These are phyloP conservation scores for Lepisosteus oculatus DNA, from an alignment of 2,113 vertebrate genomes.

Conservation along the genomic window DNA sequence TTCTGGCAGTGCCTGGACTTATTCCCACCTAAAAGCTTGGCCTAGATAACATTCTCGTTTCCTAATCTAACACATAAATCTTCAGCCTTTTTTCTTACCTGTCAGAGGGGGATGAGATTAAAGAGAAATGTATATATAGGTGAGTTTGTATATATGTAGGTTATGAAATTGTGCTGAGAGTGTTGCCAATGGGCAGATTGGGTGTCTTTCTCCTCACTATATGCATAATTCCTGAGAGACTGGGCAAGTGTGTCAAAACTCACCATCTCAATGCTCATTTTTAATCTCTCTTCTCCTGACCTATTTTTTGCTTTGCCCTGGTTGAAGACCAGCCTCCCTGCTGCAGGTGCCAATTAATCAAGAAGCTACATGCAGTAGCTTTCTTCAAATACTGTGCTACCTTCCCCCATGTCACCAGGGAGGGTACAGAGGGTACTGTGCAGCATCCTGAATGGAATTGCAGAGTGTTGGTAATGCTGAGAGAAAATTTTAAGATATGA, in stretches of 20 bases:
- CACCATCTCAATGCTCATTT: not conserved
- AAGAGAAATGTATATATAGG: no score
- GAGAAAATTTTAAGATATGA: no score
- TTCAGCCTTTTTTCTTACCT: not conserved
- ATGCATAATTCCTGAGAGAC: conserved; percentile 3
- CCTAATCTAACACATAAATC: not conserved
- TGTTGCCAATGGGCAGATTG: no score
- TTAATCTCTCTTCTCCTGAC: conserved; percentile 15
- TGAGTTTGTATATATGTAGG: no score
- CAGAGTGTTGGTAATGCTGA: no score
- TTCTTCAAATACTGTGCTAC: not conserved
- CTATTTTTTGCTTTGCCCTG: conserved; percentile 6
- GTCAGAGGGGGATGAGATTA: no score
- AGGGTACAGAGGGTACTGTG: no score
- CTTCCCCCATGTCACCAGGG: no score
- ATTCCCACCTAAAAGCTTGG: not conserved
- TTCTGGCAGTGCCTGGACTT: no score
- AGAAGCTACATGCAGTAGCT: not conserved
- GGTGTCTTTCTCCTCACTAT: no score
- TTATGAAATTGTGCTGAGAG: no score
- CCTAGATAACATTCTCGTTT: not conserved
- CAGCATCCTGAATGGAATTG: no score
- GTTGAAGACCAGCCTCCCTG: not conserved
- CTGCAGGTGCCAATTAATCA: conserved; percentile 6
- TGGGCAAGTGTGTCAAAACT: not conserved